Evolutionary conservation across 2,113 vertebrate genomes (phyloP), one percentile per base, ranked within the genome.

Genomic region (Siniperca knerii): DNA sequence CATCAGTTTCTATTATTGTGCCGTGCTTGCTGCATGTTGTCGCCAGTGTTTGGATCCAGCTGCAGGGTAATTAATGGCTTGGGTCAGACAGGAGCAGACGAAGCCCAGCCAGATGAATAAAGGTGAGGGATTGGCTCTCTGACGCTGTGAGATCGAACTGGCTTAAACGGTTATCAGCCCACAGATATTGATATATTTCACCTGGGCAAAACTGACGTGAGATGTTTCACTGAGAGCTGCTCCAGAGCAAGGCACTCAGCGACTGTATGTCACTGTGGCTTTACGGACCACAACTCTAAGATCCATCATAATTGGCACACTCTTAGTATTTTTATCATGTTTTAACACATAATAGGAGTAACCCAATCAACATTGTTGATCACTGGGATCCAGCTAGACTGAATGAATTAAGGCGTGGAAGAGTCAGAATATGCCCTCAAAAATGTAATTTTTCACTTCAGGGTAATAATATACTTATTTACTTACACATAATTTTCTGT

Each of bases 131-230:
- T 91, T 79, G 84, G 61, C 74, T 87, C 65, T 75, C 65, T 74
- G 89, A 83, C 61, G 46, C 73, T 68, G 84, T 10, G 23, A 85
- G 83, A 93, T 93, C 85, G 85, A 94, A 94, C 72, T 60, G 82
- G 79, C 89, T 91, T 91, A 90, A 92, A 87, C 57, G 78, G 83
- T 90, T 84, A 92, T 92, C 87, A 92, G 90, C 81, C 71, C 77
- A 75, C 66, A 91, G 81, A 85, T 93, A 90, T 88, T 91, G 91
- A 92, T 91, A 75, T 77, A 83, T 93, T 89, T 93, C 83, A 90
- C 88, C 85, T 82, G 75, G 83, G 80, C 76, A 68, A 72, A n/a
- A 46, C 37, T 73, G 81, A 92, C 52, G 76, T 73, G 83, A 91
- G 73, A 75, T 64, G 86, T 54, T 68, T 89, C 58, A 67, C 71